phyloP scores from a whole-genome alignment of 2,113 vertebrate genomes.

The Oreochromis niloticus region DNA sequence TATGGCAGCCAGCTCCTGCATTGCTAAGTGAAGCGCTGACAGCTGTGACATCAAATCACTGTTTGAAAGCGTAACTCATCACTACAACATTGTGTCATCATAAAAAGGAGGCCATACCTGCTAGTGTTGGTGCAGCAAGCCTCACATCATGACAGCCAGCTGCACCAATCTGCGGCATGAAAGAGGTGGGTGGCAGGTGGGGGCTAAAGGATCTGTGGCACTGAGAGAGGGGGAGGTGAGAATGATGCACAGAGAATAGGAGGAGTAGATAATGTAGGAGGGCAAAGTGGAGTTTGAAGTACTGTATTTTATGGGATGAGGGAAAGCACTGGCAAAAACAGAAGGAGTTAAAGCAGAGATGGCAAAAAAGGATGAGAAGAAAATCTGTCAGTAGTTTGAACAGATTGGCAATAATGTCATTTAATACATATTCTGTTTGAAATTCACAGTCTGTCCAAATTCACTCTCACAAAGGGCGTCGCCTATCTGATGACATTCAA shows the following conservation, averaged over 20 bases:
- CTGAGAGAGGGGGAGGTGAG: background rate
- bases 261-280: background rate
- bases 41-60: constrained; percentile 62
- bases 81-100: constrained; percentile 55
- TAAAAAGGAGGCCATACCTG: constrained; percentile 51
- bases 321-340: background rate
- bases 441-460: background rate
- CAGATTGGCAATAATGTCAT: background rate
- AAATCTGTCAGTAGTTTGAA: background rate
- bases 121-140: constrained; percentile 40
- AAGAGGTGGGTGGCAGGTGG: constrained; percentile 39
- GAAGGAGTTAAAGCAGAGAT: background rate
- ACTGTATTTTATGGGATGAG: background rate
- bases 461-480: background rate
- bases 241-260: background rate
- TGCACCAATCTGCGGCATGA: constrained; percentile 38
- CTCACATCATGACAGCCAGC: constrained; percentile 49
- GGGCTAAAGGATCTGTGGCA: constrained; percentile 29
- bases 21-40: constrained; percentile 59
- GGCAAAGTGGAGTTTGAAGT: constrained; percentile 4
- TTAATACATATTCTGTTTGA: background rate
- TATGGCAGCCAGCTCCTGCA: constrained; percentile 41
- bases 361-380: background rate
- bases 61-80: constrained; percentile 55
- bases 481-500: background rate